A percentile compares a stretch with the other conserved stretches of the same genome.
Evolutionary conservation across 1,140 invertebrate species (phyloP).

Genomic region (Leguminivora glycinivorella): DNA sequence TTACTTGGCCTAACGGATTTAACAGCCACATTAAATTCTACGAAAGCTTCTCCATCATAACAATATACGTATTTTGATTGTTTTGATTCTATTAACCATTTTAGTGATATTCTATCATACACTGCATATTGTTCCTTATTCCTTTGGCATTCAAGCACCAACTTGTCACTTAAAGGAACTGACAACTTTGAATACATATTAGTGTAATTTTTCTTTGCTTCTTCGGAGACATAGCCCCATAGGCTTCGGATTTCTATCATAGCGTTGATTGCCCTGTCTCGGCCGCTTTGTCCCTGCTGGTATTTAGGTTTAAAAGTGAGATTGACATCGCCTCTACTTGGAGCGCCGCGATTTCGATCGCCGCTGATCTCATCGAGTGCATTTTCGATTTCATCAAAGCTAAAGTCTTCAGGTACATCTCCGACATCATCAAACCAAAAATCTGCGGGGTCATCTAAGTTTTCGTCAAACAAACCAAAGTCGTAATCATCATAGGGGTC

Average conservation of each 20-base stretch:
- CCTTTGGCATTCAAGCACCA: conserved; percentile 6
- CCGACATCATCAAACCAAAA: too few relatives aligned
- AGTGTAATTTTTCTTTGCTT: neutral
- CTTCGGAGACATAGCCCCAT: neutral
- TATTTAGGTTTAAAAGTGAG: neutral
- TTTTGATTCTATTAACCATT: neutral
- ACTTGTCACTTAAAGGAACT: neutral
- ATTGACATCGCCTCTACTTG: neutral
- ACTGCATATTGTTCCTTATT: neutral
- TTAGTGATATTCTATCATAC: neutral
- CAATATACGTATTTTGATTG: neutral
- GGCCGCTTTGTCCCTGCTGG: neutral
- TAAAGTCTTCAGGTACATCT: neutral
- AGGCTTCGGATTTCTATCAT: neutral
- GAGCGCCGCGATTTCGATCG: too few relatives aligned
- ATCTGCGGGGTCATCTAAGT: too few relatives aligned
- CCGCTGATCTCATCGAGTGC: neutral
- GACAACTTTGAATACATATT: conserved; percentile 1
- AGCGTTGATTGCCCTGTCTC: conserved; percentile 1
- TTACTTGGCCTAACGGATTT: neutral
- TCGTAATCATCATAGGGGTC: too few relatives aligned
- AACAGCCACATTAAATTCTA: neutral
- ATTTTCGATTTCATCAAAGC: neutral
- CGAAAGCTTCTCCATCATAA: conserved; percentile 3
- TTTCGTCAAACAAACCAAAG: too few relatives aligned